Base-by-base conservation (phyloP, 2,888 invertebrate genomes). In the Cheilosia urbana region DNA sequence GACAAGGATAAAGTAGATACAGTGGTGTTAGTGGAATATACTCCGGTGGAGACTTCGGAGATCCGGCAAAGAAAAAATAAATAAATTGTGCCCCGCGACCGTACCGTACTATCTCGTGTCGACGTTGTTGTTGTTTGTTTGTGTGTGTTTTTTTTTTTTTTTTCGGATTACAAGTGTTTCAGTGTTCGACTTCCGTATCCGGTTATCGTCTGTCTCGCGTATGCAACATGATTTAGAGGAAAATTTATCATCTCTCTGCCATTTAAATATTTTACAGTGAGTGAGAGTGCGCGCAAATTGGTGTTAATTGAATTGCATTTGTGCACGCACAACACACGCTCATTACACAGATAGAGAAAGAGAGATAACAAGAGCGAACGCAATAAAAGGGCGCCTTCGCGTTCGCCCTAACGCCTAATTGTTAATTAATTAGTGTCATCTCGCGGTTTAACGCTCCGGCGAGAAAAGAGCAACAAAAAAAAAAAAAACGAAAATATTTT, bases 251-350 rank as follows among this genome's bases (percentile, higher is more conserved):
- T 55, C 65, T 51, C 34, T 51, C 34, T 21, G 40, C 65, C 66
- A 24, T 58, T 24, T 47, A 51, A n/a, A n/a, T 15, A 17, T 37
- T 13, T 4, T 13, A 47, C n/a, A 76, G 60, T 47, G 71, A 85
- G 66, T 63, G 85, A 66, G 78, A 83, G 68, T 79, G 79, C 76
- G 76, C 81, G 85, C 85, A 72, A 85, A 85, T 85, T 85, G 77
- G 81, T 80, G 85, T 85, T 85, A 85, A 85, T 85, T 85, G 85
- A 85, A 85, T 85, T 85, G 85, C 81, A 85, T 85, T 60, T 85
- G 76, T 81, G 71, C 85, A 81, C 71, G 76, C 77, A 81, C 19
- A 62, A 73, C 72, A 73, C 62, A 83, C 68, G 78, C 68, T 55
- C 76, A 73, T 47, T 27, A 62, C 27, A 51, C 21, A 51, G 37